Conservation (phyloP, 1,140 invertebrate genomes). For the Dendrolimus kikuchii region DNA sequence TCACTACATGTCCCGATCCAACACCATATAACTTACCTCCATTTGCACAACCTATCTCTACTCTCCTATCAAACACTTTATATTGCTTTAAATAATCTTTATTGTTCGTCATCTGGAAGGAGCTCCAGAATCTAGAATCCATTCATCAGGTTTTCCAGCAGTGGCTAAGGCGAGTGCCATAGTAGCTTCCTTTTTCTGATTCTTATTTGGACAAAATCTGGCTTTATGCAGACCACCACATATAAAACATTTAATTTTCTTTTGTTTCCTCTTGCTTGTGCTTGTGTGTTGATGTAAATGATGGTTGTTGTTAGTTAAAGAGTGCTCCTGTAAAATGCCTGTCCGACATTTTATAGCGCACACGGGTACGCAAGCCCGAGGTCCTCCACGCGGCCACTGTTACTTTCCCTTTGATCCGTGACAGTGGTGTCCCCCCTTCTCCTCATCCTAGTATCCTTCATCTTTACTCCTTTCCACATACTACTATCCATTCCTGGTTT, state of each 20-base stretch:
- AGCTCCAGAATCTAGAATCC: constrained; percentile 1
- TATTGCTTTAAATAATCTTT: background rate
- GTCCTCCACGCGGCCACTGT: too few relatives aligned
- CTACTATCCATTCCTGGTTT: too few relatives aligned
- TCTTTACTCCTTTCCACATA: too few relatives aligned
- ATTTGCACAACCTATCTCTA: too few relatives aligned
- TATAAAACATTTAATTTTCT: background rate
- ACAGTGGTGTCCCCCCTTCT: too few relatives aligned
- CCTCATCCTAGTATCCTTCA: too few relatives aligned
- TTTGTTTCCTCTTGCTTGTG: background rate
- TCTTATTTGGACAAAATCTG: background rate
- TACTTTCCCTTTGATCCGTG: too few relatives aligned
- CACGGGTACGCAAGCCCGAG: too few relatives aligned
- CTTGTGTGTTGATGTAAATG: background rate
- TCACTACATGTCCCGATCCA: too few relatives aligned
- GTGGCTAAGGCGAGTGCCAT: background rate
- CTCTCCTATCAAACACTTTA: background rate
- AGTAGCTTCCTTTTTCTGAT: background rate
- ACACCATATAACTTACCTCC: too few relatives aligned
- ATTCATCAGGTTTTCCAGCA: background rate
- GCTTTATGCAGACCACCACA: background rate
- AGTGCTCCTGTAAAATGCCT: too few relatives aligned
- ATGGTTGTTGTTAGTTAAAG: background rate
- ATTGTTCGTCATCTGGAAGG: constrained; percentile 1
- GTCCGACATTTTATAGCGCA: too few relatives aligned